Percentiles rank a stretch among this genome's conserved stretches.
phyloP scores from a whole-genome alignment of 2,888 invertebrate genomes.

The Drosophila emarginata region DNA sequence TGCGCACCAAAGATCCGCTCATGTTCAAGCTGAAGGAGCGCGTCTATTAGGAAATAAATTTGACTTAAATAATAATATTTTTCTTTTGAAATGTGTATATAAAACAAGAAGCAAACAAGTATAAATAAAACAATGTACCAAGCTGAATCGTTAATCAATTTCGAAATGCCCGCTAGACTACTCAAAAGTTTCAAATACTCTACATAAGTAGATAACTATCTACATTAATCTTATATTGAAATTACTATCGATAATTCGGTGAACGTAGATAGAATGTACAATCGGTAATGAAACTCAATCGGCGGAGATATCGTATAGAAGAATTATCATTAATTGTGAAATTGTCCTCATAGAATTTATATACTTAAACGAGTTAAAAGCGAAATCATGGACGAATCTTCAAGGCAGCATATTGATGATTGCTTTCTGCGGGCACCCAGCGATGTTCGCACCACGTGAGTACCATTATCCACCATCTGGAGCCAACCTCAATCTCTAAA shows the following conservation, averaged over 20 bases:
- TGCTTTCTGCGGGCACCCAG: constrained; percentile 86
- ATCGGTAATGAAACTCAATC: no score
- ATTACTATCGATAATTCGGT: no score
- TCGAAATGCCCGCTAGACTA: not conserved
- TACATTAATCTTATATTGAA: not conserved
- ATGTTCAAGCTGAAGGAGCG: constrained; percentile 78
- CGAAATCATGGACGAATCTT: constrained; percentile 84
- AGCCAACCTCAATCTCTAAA: not conserved
- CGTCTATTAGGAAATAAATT: constrained; percentile 46
- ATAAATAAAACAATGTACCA: not conserved
- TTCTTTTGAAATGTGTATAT: not conserved
- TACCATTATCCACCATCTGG: constrained; percentile 10
- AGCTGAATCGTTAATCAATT: not conserved
- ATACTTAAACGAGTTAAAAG: not conserved
- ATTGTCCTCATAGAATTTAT: constrained; percentile 13
- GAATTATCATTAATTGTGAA: constrained; percentile 19
- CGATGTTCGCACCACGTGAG: constrained; percentile 84
- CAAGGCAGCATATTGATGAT: constrained; percentile 85
- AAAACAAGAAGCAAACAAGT: not conserved
- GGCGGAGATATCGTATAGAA: not conserved
- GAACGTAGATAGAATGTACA: no score
- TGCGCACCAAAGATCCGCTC: constrained; percentile 80
- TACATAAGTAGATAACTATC: not conserved
- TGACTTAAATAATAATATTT: not conserved
- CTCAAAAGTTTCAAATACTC: not conserved